Evolutionary conservation across 2,888 invertebrate species (phyloP).

Genomic region (Apodemia mormo): DNA sequence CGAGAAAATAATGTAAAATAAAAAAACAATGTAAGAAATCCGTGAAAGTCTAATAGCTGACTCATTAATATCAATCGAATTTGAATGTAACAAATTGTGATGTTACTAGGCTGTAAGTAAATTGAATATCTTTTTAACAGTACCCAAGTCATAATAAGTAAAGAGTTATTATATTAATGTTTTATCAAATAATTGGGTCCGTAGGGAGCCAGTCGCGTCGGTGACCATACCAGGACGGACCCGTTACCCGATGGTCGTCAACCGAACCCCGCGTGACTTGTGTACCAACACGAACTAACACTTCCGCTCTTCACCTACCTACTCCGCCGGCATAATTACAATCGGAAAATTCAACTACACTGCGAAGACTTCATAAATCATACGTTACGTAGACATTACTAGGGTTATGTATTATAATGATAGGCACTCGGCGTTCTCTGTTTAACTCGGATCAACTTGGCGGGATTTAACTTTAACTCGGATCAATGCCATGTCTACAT

Average conservation of each 20-base stretch:
- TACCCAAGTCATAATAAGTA: conserved; percentile 25
- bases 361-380: conserved; percentile 36
- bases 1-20: too few relatives aligned
- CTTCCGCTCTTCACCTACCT: conserved; percentile 58
- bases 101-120: too few relatives aligned
- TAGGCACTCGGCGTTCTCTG: background rate
- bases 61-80: too few relatives aligned
- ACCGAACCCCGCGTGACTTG: conserved; percentile 68
- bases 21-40: too few relatives aligned
- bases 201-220: conserved; percentile 64
- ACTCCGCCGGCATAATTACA: conserved; percentile 63
- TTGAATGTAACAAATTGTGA: too few relatives aligned
- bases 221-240: conserved; percentile 58
- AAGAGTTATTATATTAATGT: conserved; percentile 8
- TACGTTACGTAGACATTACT: background rate
- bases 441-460: background rate
- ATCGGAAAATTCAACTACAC: conserved; percentile 74
- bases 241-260: conserved; percentile 72
- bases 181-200: conserved; percentile 47
- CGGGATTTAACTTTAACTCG: too few relatives aligned
- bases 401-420: background rate
- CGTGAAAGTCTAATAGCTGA: too few relatives aligned
- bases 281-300: conserved; percentile 65
- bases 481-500: too few relatives aligned
- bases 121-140: background rate